Conservation (phyloP, 2,113 vertebrate genomes). For the Saccopteryx bilineata region DNA sequence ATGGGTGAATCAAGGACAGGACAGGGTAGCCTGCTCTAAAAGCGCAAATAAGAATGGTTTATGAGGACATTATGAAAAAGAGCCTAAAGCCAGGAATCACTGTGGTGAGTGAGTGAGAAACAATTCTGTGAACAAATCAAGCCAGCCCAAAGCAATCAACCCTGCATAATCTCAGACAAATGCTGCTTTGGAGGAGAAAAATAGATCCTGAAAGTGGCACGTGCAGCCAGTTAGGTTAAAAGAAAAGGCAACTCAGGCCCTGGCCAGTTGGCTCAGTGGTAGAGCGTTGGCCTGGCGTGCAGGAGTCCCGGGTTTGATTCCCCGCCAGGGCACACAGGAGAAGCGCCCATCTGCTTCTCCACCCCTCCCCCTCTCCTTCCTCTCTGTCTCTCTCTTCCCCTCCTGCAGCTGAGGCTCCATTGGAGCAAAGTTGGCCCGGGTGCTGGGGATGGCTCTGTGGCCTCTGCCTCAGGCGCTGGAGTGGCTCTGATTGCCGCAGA, state of each 20-base stretch:
- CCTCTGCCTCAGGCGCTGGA: too few species aligned
- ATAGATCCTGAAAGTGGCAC: background rate
- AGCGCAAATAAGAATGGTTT: background rate
- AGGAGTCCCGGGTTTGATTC: too few species aligned
- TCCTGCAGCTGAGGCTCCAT: too few species aligned
- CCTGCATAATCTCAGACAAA: background rate
- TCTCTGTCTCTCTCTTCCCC: too few species aligned
- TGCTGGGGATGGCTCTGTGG: too few species aligned
- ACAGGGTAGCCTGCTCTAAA: background rate
- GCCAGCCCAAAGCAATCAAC: background rate
- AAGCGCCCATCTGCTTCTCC: too few species aligned
- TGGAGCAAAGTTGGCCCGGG: too few species aligned
- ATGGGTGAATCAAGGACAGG: background rate
- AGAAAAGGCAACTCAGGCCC: background rate
- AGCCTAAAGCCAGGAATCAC: background rate
- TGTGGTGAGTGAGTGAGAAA: background rate
- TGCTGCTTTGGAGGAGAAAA: slow-evolving; percentile 18
- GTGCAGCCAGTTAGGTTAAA: background rate
- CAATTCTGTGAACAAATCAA: background rate
- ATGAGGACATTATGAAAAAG: background rate
- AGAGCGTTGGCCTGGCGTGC: too few species aligned
- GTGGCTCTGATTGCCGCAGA: too few species aligned
- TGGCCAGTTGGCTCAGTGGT: too few species aligned
- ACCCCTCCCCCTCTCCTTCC: too few species aligned
- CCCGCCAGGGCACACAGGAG: too few species aligned